Conservation (phyloP, 2,797 vertebrate genomes). For the Sebastes iracundus region DNA sequence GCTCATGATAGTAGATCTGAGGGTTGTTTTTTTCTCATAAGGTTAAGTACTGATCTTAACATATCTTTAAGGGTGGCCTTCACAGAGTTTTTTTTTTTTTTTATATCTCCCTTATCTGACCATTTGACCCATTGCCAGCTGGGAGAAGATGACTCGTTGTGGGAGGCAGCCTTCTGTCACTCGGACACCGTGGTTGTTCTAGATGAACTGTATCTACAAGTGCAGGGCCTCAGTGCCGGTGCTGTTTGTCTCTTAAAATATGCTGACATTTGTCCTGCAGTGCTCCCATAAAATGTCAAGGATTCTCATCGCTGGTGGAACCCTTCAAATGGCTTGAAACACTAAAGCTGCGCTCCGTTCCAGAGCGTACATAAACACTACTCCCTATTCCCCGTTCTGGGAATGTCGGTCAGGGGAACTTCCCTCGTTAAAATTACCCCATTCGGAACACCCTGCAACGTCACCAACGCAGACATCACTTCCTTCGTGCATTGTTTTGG, state of each 20-base stretch:
- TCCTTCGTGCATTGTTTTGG: background rate
- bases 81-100: constrained; percentile 11
- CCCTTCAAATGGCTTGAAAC: constrained; percentile 1
- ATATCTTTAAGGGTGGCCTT: constrained; percentile 37
- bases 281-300: constrained; percentile 52
- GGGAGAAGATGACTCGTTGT: constrained; percentile 29
- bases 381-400: background rate
- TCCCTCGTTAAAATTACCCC: background rate
- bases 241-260: constrained; percentile 39
- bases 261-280: constrained; percentile 36
- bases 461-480: background rate
- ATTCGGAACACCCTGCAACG: background rate
- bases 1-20: constrained; percentile 11
- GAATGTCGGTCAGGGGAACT: background rate
- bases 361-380: background rate
- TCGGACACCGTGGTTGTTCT: constrained; percentile 30
- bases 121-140: constrained; percentile 29
- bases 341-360: background rate
- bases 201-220: constrained; percentile 16
- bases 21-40: constrained; percentile 28
- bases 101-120: constrained; percentile 30
- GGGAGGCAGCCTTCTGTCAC: constrained; percentile 47
- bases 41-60: constrained; percentile 25
- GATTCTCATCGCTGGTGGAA: constrained; percentile 27
- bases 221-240: constrained; percentile 11